Evolutionary conservation across 2,888 invertebrate genomes (phyloP).

Genomic region (Dicyrtomina minuta): DNA sequence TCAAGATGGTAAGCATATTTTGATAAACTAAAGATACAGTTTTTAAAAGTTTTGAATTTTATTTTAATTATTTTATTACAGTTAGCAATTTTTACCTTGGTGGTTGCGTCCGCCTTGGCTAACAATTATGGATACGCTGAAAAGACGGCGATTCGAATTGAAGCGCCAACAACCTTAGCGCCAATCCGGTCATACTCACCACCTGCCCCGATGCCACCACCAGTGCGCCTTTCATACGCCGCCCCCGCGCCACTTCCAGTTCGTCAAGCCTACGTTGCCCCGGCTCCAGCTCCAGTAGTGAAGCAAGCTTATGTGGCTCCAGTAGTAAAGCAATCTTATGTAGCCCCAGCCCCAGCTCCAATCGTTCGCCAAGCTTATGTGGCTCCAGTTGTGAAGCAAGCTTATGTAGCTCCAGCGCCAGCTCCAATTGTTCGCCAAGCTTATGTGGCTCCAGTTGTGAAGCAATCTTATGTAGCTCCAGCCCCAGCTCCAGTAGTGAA

Average conservation of each 20-base stretch:
- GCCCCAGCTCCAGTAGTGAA: too few relatives aligned
- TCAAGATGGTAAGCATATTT: neutral
- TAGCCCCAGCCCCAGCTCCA: neutral
- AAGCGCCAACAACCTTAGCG: too few relatives aligned
- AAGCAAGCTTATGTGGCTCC: too few relatives aligned
- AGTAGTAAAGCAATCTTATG: neutral
- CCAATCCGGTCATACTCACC: too few relatives aligned
- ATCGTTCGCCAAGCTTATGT: too few relatives aligned
- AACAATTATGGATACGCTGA: slow-evolving; percentile 13
- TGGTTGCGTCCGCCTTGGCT: slow-evolving; percentile 29
- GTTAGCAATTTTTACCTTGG: slow-evolving; percentile 31
- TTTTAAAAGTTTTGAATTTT: neutral
- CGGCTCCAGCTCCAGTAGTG: too few relatives aligned
- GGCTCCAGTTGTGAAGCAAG: too few relatives aligned
- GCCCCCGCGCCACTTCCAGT: neutral
- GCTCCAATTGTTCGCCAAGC: too few relatives aligned
- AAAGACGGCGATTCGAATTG: neutral
- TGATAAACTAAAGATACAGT: too few relatives aligned
- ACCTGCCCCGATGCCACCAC: too few relatives aligned
- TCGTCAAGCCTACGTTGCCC: neutral
- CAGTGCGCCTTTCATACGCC: neutral
- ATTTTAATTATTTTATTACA: slow-evolving; percentile 7
- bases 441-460: too few relatives aligned
- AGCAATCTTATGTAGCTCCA: neutral
- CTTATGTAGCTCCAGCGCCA: neutral